phyloP scores from a whole-genome alignment of 2,113 vertebrate genomes.

The Lethenteron camtschaticum region DNA sequence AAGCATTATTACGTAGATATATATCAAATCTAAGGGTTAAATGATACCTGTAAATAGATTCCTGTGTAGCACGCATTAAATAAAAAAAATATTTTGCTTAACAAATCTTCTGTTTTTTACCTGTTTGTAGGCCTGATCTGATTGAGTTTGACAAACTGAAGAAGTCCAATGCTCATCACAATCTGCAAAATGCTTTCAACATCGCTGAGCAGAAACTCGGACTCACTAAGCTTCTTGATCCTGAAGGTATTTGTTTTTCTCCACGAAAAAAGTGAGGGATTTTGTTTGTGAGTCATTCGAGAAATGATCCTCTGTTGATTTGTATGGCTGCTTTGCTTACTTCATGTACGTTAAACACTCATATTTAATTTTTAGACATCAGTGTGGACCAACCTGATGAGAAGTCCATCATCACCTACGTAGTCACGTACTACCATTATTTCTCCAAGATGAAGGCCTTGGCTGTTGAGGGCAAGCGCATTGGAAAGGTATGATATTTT shows the following conservation, averaged over 20 bases:
- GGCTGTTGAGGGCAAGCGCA: slow-evolving; percentile 85
- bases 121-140: slow-evolving; percentile 50
- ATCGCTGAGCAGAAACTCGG: slow-evolving; percentile 85
- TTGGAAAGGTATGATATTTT: slow-evolving; percentile 48
- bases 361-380: slow-evolving; percentile 44
- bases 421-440: slow-evolving; percentile 94
- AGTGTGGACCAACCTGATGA: slow-evolving; percentile 93
- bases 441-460: slow-evolving; percentile 98
- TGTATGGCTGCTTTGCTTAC: too few species aligned
- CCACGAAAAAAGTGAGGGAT: too few species aligned
- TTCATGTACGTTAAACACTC: too few species aligned
- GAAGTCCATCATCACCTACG: slow-evolving; percentile 92
- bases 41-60: too few species aligned
- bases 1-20: too few species aligned
- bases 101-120: slow-evolving; percentile 8
- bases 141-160: slow-evolving; percentile 95
- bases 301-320: too few species aligned
- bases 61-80: too few species aligned
- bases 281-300: too few species aligned
- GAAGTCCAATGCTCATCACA: slow-evolving; percentile 93
- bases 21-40: too few species aligned
- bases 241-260: slow-evolving; percentile 37
- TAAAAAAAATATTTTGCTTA: neutral
- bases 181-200: slow-evolving; percentile 92
- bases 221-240: slow-evolving; percentile 74